A percentile compares a stretch with the other conserved stretches of the same genome.
Conservation (phyloP, 2,797 vertebrate genomes). For the Tachyglossus aculeatus region DNA sequence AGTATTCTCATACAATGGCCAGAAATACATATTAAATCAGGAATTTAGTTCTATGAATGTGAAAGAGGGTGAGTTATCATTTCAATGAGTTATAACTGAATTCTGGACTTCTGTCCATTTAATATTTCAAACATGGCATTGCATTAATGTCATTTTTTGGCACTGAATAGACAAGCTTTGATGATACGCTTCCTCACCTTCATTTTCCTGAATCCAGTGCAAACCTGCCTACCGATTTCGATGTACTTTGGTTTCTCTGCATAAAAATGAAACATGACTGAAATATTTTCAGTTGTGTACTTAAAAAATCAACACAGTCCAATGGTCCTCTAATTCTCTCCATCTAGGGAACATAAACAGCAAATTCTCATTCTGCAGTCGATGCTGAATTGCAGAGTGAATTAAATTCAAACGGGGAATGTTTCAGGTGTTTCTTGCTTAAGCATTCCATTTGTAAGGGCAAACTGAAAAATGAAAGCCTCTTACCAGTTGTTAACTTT, state of each 20-base stretch:
- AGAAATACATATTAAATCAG: slow-evolving; percentile 34
- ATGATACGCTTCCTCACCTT: slow-evolving; percentile 19
- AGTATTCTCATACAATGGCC: slow-evolving; percentile 22
- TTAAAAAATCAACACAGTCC: slow-evolving; percentile 41
- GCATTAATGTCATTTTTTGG: slow-evolving; percentile 23
- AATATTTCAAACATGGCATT: slow-evolving; percentile 38
- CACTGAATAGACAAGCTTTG: slow-evolving; percentile 34
- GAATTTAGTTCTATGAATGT: slow-evolving; percentile 50
- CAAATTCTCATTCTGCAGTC: slow-evolving; percentile 52
- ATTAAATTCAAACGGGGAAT: slow-evolving; percentile 40
- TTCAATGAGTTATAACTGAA: slow-evolving; percentile 7
- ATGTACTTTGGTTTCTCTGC: slow-evolving; percentile 19
- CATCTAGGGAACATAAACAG: slow-evolving; percentile 51
- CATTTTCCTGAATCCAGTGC: slow-evolving; percentile 28
- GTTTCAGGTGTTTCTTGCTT: slow-evolving; percentile 8
- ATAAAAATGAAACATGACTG: slow-evolving; percentile 35
- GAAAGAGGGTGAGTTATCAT: slow-evolving; percentile 40
- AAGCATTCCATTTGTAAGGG: slow-evolving; percentile 23
- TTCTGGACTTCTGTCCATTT: slow-evolving; percentile 56
- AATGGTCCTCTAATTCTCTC: slow-evolving; percentile 40
- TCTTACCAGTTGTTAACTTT: slow-evolving; percentile 47
- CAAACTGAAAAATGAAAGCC: slow-evolving; percentile 23
- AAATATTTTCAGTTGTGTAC: slow-evolving; percentile 35
- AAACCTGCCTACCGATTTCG: slow-evolving; percentile 24
- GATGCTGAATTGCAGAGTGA: slow-evolving; percentile 42